Conservation (phyloP, 2,888 invertebrate species). For the Calameuta idolon region DNA sequence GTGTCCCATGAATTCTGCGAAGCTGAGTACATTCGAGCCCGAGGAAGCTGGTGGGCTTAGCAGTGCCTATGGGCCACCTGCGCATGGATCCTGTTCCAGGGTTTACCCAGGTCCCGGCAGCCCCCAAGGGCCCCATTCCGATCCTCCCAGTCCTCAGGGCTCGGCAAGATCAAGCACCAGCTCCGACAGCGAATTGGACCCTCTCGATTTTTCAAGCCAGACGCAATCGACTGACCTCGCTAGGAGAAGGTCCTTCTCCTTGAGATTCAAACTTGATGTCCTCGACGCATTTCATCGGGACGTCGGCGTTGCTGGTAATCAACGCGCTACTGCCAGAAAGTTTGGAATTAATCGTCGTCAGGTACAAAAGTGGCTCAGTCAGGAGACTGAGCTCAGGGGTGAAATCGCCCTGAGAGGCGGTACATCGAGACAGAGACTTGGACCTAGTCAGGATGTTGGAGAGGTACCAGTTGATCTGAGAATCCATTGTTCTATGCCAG, state of each 20-base stretch:
- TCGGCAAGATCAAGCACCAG: constrained; percentile 53
- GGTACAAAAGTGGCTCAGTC: constrained; percentile 69
- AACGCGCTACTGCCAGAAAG: constrained; percentile 69
- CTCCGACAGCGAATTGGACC: constrained; percentile 61
- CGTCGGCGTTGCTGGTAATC: constrained; percentile 66
- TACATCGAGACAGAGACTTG: constrained; percentile 62
- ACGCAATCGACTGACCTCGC: constrained; percentile 38
- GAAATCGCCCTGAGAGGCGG: constrained; percentile 60
- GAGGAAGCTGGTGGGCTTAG: constrained; percentile 15
- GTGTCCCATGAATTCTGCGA: constrained; percentile 45
- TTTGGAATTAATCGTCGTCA: constrained; percentile 69
- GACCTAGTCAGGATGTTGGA: constrained; percentile 50
- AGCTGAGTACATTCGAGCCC: constrained; percentile 32
- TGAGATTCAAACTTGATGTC: constrained; percentile 68
- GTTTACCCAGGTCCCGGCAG: not conserved
- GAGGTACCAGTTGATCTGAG: constrained; percentile 60
- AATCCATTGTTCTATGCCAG: constrained; percentile 44
- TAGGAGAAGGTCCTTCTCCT: constrained; percentile 66
- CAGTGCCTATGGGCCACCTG: not conserved
- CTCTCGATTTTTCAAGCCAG: constrained; percentile 46
- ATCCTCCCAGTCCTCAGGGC: constrained; percentile 53
- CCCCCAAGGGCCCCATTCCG: constrained; percentile 22
- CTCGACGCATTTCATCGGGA: constrained; percentile 68
- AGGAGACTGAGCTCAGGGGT: constrained; percentile 63
- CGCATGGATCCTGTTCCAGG: not conserved